These are phyloP conservation scores for Poecile montanus DNA, from an alignment of 2,797 vertebrate species.

Conservation along the genomic window DNA sequence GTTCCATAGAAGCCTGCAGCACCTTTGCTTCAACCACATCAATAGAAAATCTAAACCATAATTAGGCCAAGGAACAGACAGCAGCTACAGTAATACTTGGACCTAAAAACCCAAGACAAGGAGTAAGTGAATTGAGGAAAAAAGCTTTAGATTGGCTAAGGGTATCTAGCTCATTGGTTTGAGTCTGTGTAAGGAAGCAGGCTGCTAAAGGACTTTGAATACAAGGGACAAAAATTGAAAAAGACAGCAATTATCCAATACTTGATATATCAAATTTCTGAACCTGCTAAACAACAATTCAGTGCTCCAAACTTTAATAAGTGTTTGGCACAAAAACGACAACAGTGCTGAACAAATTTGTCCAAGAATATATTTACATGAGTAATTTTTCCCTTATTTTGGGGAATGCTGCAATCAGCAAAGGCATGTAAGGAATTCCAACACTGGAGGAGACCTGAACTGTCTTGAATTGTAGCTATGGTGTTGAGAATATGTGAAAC, in stretches of 20 bases:
- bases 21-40: background rate
- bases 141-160: background rate
- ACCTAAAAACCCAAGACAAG: background rate
- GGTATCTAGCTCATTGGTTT: background rate
- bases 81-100: background rate
- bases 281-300: background rate
- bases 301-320: background rate
- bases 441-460: background rate
- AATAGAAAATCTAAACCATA: background rate
- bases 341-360: background rate
- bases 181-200: background rate
- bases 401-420: background rate
- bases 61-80: background rate
- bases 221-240: background rate
- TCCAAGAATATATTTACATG: background rate
- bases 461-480: background rate
- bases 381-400: background rate
- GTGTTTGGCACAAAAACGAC: background rate
- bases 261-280: background rate
- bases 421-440: background rate
- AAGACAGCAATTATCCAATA: background rate
- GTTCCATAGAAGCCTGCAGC: background rate
- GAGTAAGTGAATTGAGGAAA: background rate
- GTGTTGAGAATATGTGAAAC: rapidly evolving
- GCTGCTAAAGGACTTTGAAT: background rate